Evolutionary conservation across 1,140 invertebrate species (phyloP), one percentile per base, ranked within the genome.

Genomic region (Streblospio benedicti): DNA sequence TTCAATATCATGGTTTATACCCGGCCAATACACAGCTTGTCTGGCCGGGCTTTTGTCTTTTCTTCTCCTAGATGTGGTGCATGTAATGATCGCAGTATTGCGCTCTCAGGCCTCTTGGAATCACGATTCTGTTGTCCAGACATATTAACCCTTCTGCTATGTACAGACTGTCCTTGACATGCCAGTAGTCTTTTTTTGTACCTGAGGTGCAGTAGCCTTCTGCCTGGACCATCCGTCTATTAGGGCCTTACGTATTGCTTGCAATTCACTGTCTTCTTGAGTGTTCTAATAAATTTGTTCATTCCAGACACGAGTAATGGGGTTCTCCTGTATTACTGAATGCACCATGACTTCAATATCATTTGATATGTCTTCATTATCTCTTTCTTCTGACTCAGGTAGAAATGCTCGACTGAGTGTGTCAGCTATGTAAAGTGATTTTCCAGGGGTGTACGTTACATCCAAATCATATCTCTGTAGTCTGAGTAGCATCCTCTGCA

Each of bases 381-480:
- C 18, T 25, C 14, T 18, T 25, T 5, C 43, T 25, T 18, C 43
- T 20, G 18, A 25, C 3, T 45, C 18, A 12, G 31, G 16, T 31
- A 56, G 16, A 27, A 41, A 56, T n/a, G n/a, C n/a, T n/a, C n/a
- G n/a, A n/a, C n/a, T n/a, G n/a, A n/a, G n/a, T n/a, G n/a, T n/a
- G n/a, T n/a, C n/a, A n/a, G n/a, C n/a, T n/a, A n/a, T n/a, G n/a
- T n/a, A n/a, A n/a, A n/a, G n/a, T n/a, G n/a, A n/a, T n/a, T n/a
- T n/a, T n/a, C n/a, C n/a, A n/a, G 71, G 31, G 5, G 63, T 51
- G 52, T 77, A 80, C 27, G 44, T 38, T 0, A 81, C 61, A 30
- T 68, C 59, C 14, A 80, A 65, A 62, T 79, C 68, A 68, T 74
- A 79, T 60, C 60, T 31, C 49, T 71, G 69, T 23, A 80, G 43